phyloP scores from a whole-genome alignment of 2,797 vertebrate species.

The Tarsius wallacei region DNA sequence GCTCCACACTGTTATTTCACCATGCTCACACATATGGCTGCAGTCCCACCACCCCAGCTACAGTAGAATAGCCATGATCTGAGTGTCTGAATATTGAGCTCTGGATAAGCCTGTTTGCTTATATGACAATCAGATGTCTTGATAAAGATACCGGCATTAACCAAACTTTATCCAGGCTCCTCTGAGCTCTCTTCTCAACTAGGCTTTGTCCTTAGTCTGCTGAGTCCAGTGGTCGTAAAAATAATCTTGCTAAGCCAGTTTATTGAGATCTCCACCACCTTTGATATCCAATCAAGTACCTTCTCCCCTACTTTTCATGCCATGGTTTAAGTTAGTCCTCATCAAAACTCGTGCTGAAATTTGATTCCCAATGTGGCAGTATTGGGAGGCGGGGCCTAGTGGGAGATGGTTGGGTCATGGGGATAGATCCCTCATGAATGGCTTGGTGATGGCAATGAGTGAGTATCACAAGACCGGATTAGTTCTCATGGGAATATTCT shows the following conservation, averaged over 20 bases:
- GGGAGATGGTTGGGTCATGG: no score
- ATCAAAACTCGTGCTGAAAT: neutral
- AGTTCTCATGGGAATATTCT: neutral
- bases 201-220: neutral
- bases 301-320: neutral
- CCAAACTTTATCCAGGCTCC: constrained; percentile 2
- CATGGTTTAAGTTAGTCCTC: neutral
- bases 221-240: neutral
- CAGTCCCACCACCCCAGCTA: neutral
- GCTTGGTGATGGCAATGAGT: neutral
- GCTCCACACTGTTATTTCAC: neutral
- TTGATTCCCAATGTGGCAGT: no score
- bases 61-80: neutral
- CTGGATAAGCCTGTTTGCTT: neutral
- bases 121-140: neutral
- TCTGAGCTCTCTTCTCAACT: no score
- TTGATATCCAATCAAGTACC: neutral
- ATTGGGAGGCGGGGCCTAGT: no score
- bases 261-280: neutral
- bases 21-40: neutral
- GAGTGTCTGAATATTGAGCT: neutral
- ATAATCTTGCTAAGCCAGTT: neutral
- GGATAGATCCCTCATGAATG: neutral
- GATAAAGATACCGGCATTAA: neutral
- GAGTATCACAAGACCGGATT: neutral